Percentiles rank a stretch among this genome's conserved stretches.
Evolutionary conservation across 2,113 vertebrate genomes (phyloP).

Genomic region (Azemiops feae): DNA sequence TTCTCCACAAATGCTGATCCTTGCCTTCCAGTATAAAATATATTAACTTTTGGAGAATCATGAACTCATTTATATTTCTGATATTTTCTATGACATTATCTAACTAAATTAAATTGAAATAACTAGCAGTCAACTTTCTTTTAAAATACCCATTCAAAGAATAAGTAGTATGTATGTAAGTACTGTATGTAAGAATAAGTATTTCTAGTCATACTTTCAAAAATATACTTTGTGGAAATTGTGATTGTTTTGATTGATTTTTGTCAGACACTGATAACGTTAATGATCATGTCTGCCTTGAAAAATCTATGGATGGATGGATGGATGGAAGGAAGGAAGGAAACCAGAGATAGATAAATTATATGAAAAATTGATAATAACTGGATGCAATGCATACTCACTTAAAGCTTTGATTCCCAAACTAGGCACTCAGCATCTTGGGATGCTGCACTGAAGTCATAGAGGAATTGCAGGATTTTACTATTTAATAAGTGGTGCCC

Average conservation of each 20-base stretch:
- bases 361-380: background rate
- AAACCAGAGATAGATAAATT: background rate
- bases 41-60: background rate
- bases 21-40: background rate
- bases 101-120: background rate
- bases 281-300: background rate
- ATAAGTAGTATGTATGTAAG: background rate
- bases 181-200: background rate
- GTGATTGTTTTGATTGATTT: background rate
- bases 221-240: background rate
- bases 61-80: background rate
- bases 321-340: background rate
- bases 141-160: background rate
- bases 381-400: background rate
- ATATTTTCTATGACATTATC: background rate
- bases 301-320: background rate
- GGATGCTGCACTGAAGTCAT: no score
- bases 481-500: no score
- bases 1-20: conserved; percentile 29
- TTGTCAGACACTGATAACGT: background rate
- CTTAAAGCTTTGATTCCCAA: no score
- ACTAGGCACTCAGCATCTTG: no score
- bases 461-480: no score
- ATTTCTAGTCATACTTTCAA: background rate
- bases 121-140: background rate